Base-by-base conservation (phyloP, 2,113 vertebrate genomes). In the Pelodiscus sinensis region DNA sequence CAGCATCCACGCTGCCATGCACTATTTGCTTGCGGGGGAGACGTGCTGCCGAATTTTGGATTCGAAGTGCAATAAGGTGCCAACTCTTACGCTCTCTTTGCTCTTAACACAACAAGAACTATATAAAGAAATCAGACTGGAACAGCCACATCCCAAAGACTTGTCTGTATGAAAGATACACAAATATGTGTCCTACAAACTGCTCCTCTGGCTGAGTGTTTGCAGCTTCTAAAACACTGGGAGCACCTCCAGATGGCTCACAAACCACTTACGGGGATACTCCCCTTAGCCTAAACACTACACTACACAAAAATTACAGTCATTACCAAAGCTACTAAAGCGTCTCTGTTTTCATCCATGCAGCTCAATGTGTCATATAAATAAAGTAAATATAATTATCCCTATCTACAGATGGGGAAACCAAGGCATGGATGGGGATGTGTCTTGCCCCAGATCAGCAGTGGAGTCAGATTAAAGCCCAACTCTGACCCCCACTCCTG, bases 401-500 rank as follows among this genome's bases (percentile, higher is more conserved):
- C 1, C 38, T 12, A 15, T 18, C n/a, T 68, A 68, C 16, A 9
- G 31, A 68, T 68, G 62, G 31, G 62, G 29, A 68, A 68, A 68
- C 31, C 18, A 16, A n/a, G 31, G 31, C 62, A 68, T 16, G 1
- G 62, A n/a, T 15, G 60, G 4, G 6, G 4, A 86, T 89, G 75
- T 31, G 14, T 68, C 58, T 95, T 87, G 52, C 29, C 80, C 0
- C 0, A 77, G 10, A 13, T 68, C 81, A 18, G 86, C 27, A 35
- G 3, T 10, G 11, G 0, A 29, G 2, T 5, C 18, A 73, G 54
- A 82, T 11, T 3, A 22, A 7, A 92, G 35, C 2, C 24, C 16
- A 52, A 11, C 3, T 4, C 85, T 0, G 0, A 82, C 50, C 8
- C 4, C 12, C 18, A 2, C 0, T 0, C 51, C 58, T 62, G 3